Evolutionary conservation across 2,113 vertebrate genomes (phyloP), one percentile per base, ranked within the genome.

Genomic region (Ammodytes dubius): DNA sequence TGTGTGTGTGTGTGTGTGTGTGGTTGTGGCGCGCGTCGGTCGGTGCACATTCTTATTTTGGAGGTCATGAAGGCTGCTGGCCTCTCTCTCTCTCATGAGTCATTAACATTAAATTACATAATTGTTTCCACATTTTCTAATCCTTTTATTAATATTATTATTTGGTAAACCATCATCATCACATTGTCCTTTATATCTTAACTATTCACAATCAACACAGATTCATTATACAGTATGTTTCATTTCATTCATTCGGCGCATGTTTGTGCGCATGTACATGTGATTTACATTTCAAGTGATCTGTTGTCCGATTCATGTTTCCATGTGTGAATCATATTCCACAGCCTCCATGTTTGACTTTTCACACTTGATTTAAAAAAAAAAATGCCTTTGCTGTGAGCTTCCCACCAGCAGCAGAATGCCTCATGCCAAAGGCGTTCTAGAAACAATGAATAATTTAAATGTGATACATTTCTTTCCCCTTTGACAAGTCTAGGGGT

Each of bases 1-100:
- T 4, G 2, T 2, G 5, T 4, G 60, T 19, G 15, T 11, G 27
- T 64, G n/a, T 72, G 45, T 68, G 10, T 47, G 27, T 76, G 60
- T 56, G 60, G 50, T 83, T 17, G 46, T 76, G 50, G 27, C 27
- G 27, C 27, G 27, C 27, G 27, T 1, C 14, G 8, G 13, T 58
- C 47, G 37, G 46, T 37, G 57, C 39, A 74, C 57, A 61, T 39
- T 81, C 61, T 63, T 56, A 63, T 64, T 59, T 63, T 45, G 47
- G 60, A 80, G 50, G 67, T 64, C 17, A 13, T n/a, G 63, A 79
- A 58, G 60, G 61, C 27, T n/a, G 72, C 15, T 15, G n/a, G 64
- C 66, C 52, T 86, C 15, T 11, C 59, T 47, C 40, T 27, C 12
- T 27, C 39, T 4, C 39, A 54, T 50, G 17, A 47, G 45, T 45